A percentile compares a stretch with the other conserved stretches of the same genome.
phyloP scores from a whole-genome alignment of 1,140 invertebrate species.

The Tenebrio molitor region DNA sequence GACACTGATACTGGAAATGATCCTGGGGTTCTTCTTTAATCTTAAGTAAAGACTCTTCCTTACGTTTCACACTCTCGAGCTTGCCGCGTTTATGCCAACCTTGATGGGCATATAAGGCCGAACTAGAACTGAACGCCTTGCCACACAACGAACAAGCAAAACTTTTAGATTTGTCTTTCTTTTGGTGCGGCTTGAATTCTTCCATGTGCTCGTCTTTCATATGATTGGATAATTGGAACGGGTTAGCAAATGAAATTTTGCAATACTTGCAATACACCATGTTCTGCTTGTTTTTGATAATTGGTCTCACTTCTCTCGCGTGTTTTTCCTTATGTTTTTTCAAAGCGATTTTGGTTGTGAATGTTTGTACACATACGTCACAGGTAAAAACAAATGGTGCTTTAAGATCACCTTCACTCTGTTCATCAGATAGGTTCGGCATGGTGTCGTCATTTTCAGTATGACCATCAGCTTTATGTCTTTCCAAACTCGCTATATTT shows the following conservation, averaged over 20 bases:
- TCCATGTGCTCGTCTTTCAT: constrained; percentile 55
- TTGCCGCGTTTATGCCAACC: constrained; percentile 62
- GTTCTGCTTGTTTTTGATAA: constrained; percentile 20
- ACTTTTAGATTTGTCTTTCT: constrained; percentile 21
- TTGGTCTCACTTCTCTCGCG: constrained; percentile 42
- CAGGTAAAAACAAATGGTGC: constrained; percentile 56
- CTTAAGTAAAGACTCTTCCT: constrained; percentile 4
- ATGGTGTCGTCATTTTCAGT: constrained; percentile 44
- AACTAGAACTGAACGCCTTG: constrained; percentile 55
- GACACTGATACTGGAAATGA: constrained; percentile 52
- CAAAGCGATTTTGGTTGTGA: constrained; percentile 54
- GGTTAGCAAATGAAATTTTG: constrained; percentile 56
- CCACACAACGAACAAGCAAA: constrained; percentile 57
- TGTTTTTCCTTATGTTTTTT: constrained; percentile 60
- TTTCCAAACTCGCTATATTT: constrained; percentile 53
- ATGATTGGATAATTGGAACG: constrained; percentile 39
- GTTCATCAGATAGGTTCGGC: constrained; percentile 37
- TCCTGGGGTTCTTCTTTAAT: constrained; percentile 47
- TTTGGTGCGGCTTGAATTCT: not conserved
- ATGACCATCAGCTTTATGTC: constrained; percentile 58
- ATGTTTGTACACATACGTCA: constrained; percentile 58
- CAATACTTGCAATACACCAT: constrained; percentile 59
- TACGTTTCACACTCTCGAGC: constrained; percentile 30
- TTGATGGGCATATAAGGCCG: constrained; percentile 58
- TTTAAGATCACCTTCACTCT: constrained; percentile 26